These are phyloP conservation scores for Idaea straminata DNA, from an alignment of 2,888 invertebrate genomes.

Conservation along the genomic window DNA sequence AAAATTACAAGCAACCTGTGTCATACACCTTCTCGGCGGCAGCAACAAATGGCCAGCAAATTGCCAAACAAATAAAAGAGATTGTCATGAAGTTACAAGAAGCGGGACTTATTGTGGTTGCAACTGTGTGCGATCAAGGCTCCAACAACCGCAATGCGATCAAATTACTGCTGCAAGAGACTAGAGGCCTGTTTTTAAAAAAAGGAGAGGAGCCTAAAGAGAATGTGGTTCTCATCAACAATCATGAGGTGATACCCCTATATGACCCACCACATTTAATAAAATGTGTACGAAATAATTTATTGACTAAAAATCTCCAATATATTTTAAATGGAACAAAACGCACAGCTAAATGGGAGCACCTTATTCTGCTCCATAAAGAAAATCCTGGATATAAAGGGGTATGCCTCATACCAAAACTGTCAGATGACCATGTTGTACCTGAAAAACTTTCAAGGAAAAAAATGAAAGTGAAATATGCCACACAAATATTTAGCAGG, in stretches of 20 bases:
- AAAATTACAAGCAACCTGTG: constrained; percentile 20
- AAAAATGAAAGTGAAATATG: too few species aligned
- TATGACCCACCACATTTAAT: constrained; percentile 32
- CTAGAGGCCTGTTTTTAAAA: constrained; percentile 18
- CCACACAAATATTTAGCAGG: too few species aligned
- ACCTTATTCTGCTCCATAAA: too few species aligned
- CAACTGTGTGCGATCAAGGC: constrained; percentile 33
- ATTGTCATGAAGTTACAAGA: constrained; percentile 23
- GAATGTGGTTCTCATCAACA: constrained; percentile 24
- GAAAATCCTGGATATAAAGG: too few species aligned
- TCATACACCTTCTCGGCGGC: constrained; percentile 26
- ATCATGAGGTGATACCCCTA: constrained; percentile 25
- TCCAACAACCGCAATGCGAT: constrained; percentile 27
- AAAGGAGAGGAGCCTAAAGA: constrained; percentile 15
- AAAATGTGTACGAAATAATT: constrained; percentile 32
- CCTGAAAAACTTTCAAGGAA: too few species aligned
- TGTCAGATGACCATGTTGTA: too few species aligned
- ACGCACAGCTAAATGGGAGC: too few species aligned
- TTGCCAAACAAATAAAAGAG: constrained; percentile 26
- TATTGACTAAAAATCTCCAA: constrained; percentile 28
- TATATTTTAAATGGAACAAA: too few species aligned
- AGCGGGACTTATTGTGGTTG: constrained; percentile 30
- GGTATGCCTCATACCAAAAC: too few species aligned
- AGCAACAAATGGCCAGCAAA: constrained; percentile 30
- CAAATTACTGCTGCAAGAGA: constrained; percentile 27